phyloP scores from a whole-genome alignment of 35 echinoderm and acorn worm species.

The Lytechinus variegatus region DNA sequence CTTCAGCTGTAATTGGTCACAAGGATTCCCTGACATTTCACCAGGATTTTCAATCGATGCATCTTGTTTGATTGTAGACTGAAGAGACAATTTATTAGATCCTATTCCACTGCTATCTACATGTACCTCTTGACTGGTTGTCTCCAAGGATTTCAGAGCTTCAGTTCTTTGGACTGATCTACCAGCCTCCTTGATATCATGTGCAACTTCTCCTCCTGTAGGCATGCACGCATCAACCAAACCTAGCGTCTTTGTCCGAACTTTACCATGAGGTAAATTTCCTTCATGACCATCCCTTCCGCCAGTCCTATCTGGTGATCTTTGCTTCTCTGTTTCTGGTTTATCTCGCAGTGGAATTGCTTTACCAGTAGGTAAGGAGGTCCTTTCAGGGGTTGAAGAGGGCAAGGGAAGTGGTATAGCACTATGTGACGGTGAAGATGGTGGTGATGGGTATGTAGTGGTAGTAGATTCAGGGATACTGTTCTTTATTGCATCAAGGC shows the following conservation, averaged over 20 bases:
- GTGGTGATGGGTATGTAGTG: background rate
- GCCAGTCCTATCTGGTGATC: background rate
- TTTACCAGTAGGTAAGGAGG: background rate
- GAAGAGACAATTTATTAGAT: background rate
- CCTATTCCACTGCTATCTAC: background rate
- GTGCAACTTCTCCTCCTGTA: background rate
- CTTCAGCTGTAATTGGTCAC: background rate
- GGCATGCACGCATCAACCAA: background rate
- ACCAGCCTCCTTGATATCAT: background rate
- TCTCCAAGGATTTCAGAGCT: background rate
- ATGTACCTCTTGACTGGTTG: background rate
- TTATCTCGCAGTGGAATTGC: slow-evolving; percentile 11
- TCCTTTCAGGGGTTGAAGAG: background rate
- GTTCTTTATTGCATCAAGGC: slow-evolving; percentile 47
- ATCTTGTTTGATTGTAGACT: background rate
- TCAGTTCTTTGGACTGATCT: background rate
- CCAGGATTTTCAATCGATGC: background rate
- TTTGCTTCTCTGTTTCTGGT: background rate
- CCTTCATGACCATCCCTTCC: background rate
- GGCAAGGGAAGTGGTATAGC: slow-evolving; percentile 25
- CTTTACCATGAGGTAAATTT: background rate
- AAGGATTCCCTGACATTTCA: background rate
- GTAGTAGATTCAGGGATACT: background rate
- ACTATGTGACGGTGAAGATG: background rate
- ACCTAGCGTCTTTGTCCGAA: background rate